These are phyloP conservation scores for Mus minutoides DNA, from an alignment of 2,797 vertebrate genomes.

Conservation along the genomic window DNA sequence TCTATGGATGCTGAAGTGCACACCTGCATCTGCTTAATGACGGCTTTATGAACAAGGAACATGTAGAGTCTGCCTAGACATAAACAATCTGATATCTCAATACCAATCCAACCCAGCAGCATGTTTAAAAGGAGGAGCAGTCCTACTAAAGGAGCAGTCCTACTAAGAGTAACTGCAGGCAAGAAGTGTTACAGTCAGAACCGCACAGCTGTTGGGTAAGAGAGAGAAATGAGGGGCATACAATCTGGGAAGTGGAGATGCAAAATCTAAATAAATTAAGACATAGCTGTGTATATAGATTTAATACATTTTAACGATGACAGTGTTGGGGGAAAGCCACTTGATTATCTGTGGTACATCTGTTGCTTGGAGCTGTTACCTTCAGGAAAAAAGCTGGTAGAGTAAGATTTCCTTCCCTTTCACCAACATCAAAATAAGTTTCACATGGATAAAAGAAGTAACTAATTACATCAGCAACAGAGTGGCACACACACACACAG, in stretches of 20 bases:
- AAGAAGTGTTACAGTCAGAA: accelerated
- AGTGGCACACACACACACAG: not conserved
- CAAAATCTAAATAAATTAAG: not conserved
- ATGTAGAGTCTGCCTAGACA: not conserved
- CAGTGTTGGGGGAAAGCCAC: not conserved
- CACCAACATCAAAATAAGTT: not conserved
- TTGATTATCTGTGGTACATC: not conserved
- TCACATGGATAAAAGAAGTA: not conserved
- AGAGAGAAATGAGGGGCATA: not conserved
- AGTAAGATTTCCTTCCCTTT: not conserved
- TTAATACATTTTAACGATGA: not conserved
- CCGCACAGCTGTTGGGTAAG: not conserved
- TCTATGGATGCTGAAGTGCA: not conserved
- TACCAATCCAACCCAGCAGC: accelerated
- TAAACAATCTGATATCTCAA: not conserved
- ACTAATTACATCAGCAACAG: constrained; percentile 5
- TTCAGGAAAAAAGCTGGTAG: not conserved
- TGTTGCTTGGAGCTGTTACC: not conserved
- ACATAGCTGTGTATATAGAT: not conserved
- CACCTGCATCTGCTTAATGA: not conserved
- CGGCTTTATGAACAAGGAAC: not conserved
- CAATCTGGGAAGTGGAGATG: not conserved
- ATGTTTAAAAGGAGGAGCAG: not conserved
- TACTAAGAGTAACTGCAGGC: accelerated
- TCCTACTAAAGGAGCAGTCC: accelerated